phyloP scores from a whole-genome alignment of 2,888 invertebrate genomes.

The Agrotis exclamationis region DNA sequence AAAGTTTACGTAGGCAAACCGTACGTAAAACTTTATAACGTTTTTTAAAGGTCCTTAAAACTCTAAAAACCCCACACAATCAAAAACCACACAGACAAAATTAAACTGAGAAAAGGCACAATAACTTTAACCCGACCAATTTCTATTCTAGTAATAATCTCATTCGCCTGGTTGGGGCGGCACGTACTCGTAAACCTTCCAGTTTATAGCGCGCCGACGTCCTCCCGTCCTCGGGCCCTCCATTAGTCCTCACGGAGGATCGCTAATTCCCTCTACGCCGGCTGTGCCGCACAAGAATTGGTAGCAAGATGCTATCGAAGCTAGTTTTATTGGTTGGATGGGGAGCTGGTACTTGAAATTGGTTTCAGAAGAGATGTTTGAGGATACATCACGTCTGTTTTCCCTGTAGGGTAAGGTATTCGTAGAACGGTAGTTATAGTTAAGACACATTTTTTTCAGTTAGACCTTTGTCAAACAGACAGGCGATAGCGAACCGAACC shows the following conservation, averaged over 20 bases:
- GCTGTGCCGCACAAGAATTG: conserved; percentile 55
- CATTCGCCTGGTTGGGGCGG: conserved; percentile 41
- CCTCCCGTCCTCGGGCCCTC: conserved; percentile 61
- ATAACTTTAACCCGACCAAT: conserved; percentile 52
- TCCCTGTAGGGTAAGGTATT: background rate
- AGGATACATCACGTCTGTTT: background rate
- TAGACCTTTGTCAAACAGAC: no score
- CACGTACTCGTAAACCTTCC: conserved; percentile 62
- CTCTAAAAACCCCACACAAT: background rate
- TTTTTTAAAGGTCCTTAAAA: background rate
- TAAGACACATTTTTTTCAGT: background rate
- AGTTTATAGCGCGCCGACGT: conserved; percentile 61
- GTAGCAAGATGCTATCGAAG: conserved; percentile 59
- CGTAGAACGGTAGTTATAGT: background rate
- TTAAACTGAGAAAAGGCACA: conserved; percentile 32
- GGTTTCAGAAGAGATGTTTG: conserved; percentile 4
- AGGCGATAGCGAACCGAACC: no score
- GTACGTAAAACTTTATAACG: background rate
- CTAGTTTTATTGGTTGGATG: conserved; percentile 50
- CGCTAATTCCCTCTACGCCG: conserved; percentile 66
- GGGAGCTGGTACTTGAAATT: conserved; percentile 23
- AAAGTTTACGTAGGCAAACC: background rate
- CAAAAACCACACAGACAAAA: conserved; percentile 22
- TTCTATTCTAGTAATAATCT: conserved; percentile 63
- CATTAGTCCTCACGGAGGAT: conserved; percentile 64